Evolutionary conservation across 1,140 invertebrate genomes (phyloP).

Genomic region (Hycleus cichorii): DNA sequence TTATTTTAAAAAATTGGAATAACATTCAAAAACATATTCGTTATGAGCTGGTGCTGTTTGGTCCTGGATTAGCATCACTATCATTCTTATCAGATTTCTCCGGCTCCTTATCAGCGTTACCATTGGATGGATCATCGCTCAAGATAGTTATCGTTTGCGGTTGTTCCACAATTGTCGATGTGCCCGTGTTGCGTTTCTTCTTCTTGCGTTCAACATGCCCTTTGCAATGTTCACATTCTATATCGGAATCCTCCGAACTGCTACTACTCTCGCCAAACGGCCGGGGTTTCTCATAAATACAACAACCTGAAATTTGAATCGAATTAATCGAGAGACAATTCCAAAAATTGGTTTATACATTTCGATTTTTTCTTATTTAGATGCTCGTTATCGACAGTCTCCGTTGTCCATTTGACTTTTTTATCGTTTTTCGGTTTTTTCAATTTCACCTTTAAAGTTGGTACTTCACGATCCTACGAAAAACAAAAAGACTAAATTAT

Average conservation of each 20-base stretch:
- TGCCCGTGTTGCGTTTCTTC: slow-evolving; percentile 35
- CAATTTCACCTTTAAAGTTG: slow-evolving; percentile 63
- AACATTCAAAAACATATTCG: too few relatives aligned
- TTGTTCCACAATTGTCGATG: not conserved
- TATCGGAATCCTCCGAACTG: slow-evolving; percentile 61
- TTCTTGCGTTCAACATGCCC: slow-evolving; percentile 70
- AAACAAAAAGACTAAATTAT: slow-evolving; percentile 16
- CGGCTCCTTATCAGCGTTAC: too few relatives aligned
- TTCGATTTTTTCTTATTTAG: slow-evolving; percentile 92
- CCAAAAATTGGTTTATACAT: slow-evolving; percentile 53
- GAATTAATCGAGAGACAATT: not conserved
- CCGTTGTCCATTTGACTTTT: slow-evolving; percentile 80
- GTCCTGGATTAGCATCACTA: too few relatives aligned
- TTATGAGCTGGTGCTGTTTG: too few relatives aligned
- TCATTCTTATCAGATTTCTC: too few relatives aligned
- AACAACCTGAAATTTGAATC: slow-evolving; percentile 60
- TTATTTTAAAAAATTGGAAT: too few relatives aligned
- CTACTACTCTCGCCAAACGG: slow-evolving; percentile 78
- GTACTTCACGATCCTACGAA: slow-evolving; percentile 46
- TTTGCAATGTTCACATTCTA: slow-evolving; percentile 80
- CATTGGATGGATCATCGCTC: too few relatives aligned
- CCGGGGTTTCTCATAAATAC: slow-evolving; percentile 77
- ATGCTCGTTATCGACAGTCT: slow-evolving; percentile 88
- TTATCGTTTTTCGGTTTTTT: slow-evolving; percentile 65
- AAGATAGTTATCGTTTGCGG: not conserved